These are phyloP conservation scores for Lithobates pipiens DNA, from an alignment of 2,797 vertebrate species.

Conservation along the genomic window DNA sequence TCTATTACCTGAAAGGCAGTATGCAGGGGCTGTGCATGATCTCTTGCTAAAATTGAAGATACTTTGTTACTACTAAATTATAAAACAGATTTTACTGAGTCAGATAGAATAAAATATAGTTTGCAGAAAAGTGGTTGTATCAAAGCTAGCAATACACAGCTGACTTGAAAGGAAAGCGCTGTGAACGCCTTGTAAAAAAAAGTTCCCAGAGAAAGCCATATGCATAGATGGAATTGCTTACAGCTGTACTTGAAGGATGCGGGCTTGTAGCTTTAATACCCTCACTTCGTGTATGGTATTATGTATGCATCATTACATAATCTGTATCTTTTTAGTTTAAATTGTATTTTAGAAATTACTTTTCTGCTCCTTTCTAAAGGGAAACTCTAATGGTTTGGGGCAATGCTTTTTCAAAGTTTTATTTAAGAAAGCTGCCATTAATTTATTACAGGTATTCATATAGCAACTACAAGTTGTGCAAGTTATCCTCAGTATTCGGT, in stretches of 20 bases:
- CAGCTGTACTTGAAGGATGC: neutral
- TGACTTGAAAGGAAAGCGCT: constrained; percentile 15
- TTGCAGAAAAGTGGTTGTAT: neutral
- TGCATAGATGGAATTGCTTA: constrained; percentile 3
- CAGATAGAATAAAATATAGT: neutral
- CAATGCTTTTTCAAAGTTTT: too few relatives aligned
- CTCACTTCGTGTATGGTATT: neutral
- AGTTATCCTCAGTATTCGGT: too few relatives aligned
- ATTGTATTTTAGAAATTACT: neutral
- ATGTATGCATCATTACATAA: neutral
- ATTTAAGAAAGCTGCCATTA: too few relatives aligned
- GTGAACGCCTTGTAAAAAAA: constrained; percentile 16
- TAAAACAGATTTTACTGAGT: constrained; percentile 2
- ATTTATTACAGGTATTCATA: too few relatives aligned
- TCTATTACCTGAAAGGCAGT: neutral
- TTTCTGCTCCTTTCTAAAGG: too few relatives aligned
- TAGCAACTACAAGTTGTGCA: too few relatives aligned
- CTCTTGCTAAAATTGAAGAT: neutral
- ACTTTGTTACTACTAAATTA: neutral
- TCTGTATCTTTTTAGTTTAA: neutral
- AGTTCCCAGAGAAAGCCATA: neutral
- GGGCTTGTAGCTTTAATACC: neutral
- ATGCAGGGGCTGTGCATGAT: neutral
- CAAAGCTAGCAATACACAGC: neutral
- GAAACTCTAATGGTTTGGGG: too few relatives aligned